Evolutionary conservation across 2,888 invertebrate genomes (phyloP).

Genomic region (Craniophora ligustri): DNA sequence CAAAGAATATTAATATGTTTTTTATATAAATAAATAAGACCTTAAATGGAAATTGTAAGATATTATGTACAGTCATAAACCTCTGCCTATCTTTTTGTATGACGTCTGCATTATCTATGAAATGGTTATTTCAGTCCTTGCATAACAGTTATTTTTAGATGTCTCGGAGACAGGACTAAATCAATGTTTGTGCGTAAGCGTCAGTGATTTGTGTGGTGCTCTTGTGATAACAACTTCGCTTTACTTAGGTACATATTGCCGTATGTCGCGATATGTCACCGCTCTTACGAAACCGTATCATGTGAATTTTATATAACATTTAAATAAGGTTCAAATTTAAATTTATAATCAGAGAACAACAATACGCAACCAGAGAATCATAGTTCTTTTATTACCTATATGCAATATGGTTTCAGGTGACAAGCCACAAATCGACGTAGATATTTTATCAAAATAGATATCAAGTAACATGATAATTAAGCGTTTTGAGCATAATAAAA

Average conservation of each 20-base stretch:
- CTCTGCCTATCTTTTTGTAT: neutral
- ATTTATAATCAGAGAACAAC: neutral
- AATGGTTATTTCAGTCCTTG: conserved; percentile 15
- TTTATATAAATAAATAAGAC: no score
- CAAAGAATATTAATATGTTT: no score
- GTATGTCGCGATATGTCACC: conserved; percentile 19
- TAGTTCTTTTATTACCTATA: conserved; percentile 10
- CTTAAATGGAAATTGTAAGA: neutral
- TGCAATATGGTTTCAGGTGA: conserved; percentile 27
- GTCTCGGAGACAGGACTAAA: conserved; percentile 20
- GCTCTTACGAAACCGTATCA: conserved; percentile 19
- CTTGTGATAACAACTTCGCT: conserved; percentile 43
- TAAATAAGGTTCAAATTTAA: neutral
- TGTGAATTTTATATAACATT: neutral
- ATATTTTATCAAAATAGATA: conserved; percentile 20
- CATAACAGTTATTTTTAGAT: conserved; percentile 43
- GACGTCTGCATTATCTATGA: neutral
- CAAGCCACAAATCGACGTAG: conserved; percentile 26
- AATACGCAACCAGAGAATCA: conserved; percentile 18
- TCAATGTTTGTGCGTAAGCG: conserved; percentile 37
- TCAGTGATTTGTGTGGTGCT: conserved; percentile 31
- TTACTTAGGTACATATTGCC: conserved; percentile 38
- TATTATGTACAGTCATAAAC: neutral
- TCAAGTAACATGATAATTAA: conserved; percentile 10
- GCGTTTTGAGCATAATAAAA: conserved; percentile 19